Percentiles rank a stretch among this genome's conserved stretches.
Conservation (phyloP, 2,113 vertebrate species). For the Pelusios castaneus region DNA sequence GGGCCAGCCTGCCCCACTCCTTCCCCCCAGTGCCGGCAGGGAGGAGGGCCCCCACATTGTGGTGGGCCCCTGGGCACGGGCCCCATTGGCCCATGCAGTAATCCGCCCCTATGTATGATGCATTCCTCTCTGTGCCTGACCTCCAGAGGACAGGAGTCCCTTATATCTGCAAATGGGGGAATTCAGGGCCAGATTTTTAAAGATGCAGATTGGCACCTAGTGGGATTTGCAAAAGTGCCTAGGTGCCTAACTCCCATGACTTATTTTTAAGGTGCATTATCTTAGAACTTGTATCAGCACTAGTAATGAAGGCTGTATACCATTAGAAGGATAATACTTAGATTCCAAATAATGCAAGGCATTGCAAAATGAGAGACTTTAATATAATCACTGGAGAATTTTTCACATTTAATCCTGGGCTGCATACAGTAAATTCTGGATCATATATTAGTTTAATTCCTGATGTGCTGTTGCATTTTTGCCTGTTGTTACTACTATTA, state of each 20-base stretch:
- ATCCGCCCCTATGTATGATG: too few relatives aligned
- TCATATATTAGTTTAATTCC: background rate
- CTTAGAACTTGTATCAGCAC: background rate
- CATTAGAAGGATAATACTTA: background rate
- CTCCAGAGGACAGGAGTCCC: background rate
- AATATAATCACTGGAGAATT: background rate
- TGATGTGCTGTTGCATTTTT: background rate
- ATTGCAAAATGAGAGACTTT: background rate
- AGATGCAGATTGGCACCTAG: background rate
- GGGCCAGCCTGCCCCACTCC: too few relatives aligned
- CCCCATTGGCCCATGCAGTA: too few relatives aligned
- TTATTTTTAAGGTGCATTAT: background rate
- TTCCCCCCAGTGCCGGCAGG: too few relatives aligned
- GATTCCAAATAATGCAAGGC: background rate
- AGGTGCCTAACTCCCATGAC: background rate
- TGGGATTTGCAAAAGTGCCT: background rate
- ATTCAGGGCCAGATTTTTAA: background rate
- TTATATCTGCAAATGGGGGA: background rate
- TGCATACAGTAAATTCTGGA: background rate
- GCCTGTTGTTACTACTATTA: background rate
- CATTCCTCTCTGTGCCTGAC: background rate
- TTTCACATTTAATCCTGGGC: background rate
- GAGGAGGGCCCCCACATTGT: too few relatives aligned
- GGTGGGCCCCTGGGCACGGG: too few relatives aligned
- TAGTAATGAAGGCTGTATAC: background rate